phyloP scores from a whole-genome alignment of 2,797 vertebrate genomes.

The Gobionotothen gibberifrons region DNA sequence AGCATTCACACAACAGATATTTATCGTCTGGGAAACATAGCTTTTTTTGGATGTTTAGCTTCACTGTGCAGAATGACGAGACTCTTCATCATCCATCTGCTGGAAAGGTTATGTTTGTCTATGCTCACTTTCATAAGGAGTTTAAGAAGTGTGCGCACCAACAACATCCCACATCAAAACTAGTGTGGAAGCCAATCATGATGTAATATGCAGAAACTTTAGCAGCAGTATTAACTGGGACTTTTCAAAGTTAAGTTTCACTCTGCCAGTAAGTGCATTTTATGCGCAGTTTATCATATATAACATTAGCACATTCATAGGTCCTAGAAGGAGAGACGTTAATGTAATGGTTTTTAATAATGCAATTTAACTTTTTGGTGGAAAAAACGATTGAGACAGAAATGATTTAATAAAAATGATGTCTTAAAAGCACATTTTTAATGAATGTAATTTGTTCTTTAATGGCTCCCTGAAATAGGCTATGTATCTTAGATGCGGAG shows the following conservation, averaged over 20 bases:
- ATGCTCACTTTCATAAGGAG: neutral
- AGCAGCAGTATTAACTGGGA: neutral
- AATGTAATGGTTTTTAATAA: neutral
- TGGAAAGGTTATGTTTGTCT: neutral
- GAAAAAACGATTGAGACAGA: neutral
- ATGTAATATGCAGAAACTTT: neutral
- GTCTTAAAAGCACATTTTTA: neutral
- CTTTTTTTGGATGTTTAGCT: neutral
- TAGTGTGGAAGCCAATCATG: neutral
- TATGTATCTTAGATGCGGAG: slow-evolving; percentile 1
- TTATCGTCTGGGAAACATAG: neutral
- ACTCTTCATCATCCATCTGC: neutral
- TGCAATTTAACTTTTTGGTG: neutral
- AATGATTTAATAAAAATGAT: neutral
- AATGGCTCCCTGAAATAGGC: neutral
- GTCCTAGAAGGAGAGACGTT: neutral
- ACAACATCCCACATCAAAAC: neutral
- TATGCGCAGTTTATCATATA: neutral
- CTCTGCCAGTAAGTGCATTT: neutral
- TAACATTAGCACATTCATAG: neutral
- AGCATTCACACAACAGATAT: slow-evolving; percentile 1
- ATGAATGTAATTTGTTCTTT: neutral
- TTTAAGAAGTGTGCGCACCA: neutral
- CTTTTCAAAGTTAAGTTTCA: neutral
- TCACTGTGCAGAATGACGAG: neutral